Evolutionary conservation across 2,888 invertebrate genomes (phyloP), one percentile per base, ranked within the genome.

Genomic region (Choristoneura rosaceana): DNA sequence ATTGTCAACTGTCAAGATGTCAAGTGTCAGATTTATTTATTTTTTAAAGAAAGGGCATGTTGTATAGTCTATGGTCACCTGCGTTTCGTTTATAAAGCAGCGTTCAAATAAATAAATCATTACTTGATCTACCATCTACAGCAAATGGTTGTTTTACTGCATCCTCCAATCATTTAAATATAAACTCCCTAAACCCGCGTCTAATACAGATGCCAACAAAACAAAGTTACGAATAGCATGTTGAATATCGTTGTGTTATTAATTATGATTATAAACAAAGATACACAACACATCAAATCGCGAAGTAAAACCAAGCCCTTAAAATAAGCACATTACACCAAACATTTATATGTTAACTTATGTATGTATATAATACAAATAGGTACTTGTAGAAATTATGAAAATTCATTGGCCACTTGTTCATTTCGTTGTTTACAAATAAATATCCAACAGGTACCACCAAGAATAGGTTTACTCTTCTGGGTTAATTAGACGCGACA

Each of bases 351-450:
- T 52, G 17, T 3, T 58, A 69, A 63, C 50, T 59, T 70, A 70
- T 25, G 33, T 55, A 55, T 43, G 25, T 25, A 25, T 25, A 25
- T 25, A 25, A 25, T 58, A 70, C 7, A 45, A 50, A 58, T 59
- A 25, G 25, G 1, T 25, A 47, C 38, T 47, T 59, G 50, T 63
- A 69, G 25, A 65, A 34, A 52, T 52, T 3, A 65, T 55, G 2
- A 61, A 63, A 63, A 68, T 64, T 59, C 41, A 34, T 73, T 73
- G 68, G 59, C 62, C 62, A 58, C 62, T 52, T 47, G 45, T 17
- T 41, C 38, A 66, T 43, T 73, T 68, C 71, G 71, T 63, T 73
- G 71, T 59, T 58, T 41, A 38, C 17, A 60, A 59, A 63, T 55
- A 52, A 12, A 4, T 43, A n/a, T 14, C 47, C 47, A 47, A n/a